Evolutionary conservation across 2,888 invertebrate species (phyloP).

Genomic region (Yponomeuta malinellus): DNA sequence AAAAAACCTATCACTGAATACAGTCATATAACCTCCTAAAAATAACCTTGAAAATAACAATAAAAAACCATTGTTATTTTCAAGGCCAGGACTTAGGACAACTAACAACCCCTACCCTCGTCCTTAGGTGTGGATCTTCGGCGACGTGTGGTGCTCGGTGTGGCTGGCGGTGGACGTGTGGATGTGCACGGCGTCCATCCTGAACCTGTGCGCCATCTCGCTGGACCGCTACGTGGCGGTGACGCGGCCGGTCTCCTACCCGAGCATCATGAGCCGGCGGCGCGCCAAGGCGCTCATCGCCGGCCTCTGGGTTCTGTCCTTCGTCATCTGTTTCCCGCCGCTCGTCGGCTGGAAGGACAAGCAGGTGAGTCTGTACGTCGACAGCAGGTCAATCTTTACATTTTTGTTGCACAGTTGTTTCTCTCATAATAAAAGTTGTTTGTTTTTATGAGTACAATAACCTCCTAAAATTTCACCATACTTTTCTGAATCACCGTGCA

Average conservation of each 20-base stretch:
- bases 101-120: neutral
- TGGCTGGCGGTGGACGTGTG: conserved; percentile 99
- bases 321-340: conserved; percentile 97
- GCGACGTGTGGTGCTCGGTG: conserved; percentile 95
- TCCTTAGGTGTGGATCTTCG: conserved; percentile 95
- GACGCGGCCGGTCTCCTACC: conserved; percentile 96
- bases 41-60: too few relatives aligned
- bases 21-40: too few relatives aligned
- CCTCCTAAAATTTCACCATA: too few relatives aligned
- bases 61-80: too few relatives aligned
- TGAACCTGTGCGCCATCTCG: conserved; percentile 97
- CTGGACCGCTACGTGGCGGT: conserved; percentile 97
- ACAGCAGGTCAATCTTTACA: too few relatives aligned
- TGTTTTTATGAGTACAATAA: too few relatives aligned
- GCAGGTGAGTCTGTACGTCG: conserved; percentile 37
- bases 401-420: conserved; percentile 13
- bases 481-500: too few relatives aligned
- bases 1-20: too few relatives aligned
- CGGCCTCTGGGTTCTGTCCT: conserved; percentile 96
- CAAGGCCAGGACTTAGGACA: too few relatives aligned
- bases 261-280: conserved; percentile 90
- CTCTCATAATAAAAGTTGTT: neutral
- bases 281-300: conserved; percentile 91
- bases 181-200: conserved; percentile 98
- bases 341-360: conserved; percentile 93